These are phyloP conservation scores for Sternotherus odoratus DNA, from an alignment of 2,797 vertebrate genomes.

Conservation along the genomic window DNA sequence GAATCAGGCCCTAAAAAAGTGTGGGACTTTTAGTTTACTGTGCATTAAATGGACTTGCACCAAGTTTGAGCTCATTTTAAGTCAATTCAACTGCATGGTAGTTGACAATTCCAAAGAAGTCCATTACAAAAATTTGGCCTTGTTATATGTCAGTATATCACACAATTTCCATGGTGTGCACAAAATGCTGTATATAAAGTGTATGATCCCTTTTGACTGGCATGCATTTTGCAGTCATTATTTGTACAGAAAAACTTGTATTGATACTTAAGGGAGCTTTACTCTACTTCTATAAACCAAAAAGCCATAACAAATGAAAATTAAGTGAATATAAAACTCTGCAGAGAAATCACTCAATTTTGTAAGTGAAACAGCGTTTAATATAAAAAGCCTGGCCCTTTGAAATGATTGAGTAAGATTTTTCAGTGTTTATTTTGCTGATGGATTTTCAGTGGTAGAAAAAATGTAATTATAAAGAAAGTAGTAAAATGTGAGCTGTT, in stretches of 20 bases:
- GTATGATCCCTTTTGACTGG: neutral
- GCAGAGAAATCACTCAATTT: slow-evolving; percentile 45
- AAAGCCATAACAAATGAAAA: slow-evolving; percentile 56
- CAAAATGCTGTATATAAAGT: neutral
- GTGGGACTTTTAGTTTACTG: neutral
- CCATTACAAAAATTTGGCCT: slow-evolving; percentile 24
- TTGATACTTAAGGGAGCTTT: slow-evolving; percentile 49
- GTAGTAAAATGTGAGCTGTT: slow-evolving; percentile 67
- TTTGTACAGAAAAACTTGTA: slow-evolving; percentile 48
- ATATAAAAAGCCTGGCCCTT: slow-evolving; percentile 55
- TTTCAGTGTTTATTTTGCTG: slow-evolving; percentile 73
- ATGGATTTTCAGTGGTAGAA: slow-evolving; percentile 71
- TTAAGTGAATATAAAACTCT: slow-evolving; percentile 64
- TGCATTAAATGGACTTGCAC: slow-evolving; percentile 16
- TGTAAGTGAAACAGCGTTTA: slow-evolving; percentile 64
- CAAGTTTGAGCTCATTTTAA: slow-evolving; percentile 23
- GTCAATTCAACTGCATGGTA: neutral
- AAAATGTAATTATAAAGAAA: slow-evolving; percentile 77
- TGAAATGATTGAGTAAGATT: slow-evolving; percentile 51
- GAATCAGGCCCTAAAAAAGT: slow-evolving; percentile 19
- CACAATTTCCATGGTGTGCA: neutral
- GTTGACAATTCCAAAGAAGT: slow-evolving; percentile 36
- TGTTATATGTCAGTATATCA: neutral
- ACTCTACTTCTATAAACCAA: slow-evolving; percentile 25
- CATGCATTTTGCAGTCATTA: neutral